Conservation (phyloP, 2,797 vertebrate genomes). For the Mus minutoides region DNA sequence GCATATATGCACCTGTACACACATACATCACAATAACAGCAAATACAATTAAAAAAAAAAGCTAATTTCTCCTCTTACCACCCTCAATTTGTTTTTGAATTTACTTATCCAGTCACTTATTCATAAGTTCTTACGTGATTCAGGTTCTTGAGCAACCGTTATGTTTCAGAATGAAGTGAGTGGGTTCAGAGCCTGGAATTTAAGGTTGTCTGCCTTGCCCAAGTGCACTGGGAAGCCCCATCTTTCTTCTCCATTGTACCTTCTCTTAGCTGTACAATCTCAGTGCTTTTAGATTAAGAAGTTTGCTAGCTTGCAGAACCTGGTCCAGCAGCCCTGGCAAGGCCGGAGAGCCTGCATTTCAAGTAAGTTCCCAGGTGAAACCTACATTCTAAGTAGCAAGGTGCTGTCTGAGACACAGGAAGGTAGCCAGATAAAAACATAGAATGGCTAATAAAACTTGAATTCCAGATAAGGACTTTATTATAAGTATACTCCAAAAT, state of each 20-base stretch:
- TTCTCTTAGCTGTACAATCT: not conserved
- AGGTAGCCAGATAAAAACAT: not conserved
- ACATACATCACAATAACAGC: not conserved
- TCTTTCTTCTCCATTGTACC: not conserved
- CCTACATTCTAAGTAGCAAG: not conserved
- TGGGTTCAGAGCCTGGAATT: not conserved
- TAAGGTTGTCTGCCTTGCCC: not conserved
- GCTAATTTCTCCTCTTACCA: not conserved
- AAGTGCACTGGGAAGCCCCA: too few relatives aligned
- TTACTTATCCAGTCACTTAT: not conserved
- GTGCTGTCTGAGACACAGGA: not conserved
- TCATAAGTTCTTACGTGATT: not conserved
- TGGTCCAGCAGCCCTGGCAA: not conserved
- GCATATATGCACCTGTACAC: not conserved
- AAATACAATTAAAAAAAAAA: not conserved
- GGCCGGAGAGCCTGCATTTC: not conserved
- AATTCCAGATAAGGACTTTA: constrained; percentile 23
- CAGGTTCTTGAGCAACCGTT: not conserved
- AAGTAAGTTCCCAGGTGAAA: not conserved
- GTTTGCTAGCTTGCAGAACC: not conserved
- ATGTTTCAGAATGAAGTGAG: not conserved
- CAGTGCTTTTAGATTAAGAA: not conserved
- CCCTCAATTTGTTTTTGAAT: not conserved
- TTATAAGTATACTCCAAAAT: not conserved
- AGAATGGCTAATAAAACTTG: not conserved